Evolutionary conservation across 2,888 invertebrate species (phyloP), one percentile per base, ranked within the genome.

Genomic region (Toxonevra muliebris): DNA sequence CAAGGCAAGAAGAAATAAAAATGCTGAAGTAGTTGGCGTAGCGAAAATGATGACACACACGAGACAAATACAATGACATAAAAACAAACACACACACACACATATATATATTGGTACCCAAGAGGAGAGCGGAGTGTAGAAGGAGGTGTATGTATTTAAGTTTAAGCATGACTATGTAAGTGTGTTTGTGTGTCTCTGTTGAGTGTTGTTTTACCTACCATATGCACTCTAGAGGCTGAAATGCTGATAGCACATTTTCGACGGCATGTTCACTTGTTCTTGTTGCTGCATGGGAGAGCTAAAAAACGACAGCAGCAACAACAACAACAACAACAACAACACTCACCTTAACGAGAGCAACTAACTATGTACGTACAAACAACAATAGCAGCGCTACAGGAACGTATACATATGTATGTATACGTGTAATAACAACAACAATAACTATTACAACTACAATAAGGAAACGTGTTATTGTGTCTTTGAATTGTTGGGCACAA

Each of bases 221-320:
- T 30, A 30, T 30, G 30, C 30, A 30, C 48, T 2, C 48, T 13
- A 11, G 48, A 48, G 48, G 48, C 48, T 48, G 48, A 48, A 48
- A 48, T 48, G 48, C 9, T 48, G 48, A 48, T 48, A 15, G n/a
- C 48, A 48, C 43, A 48, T 63, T 45, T 40, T 52, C 61, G 10
- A 15, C 41, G 17, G 71, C 55, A 57, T 53, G 48, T 64, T 57
- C 68, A 75, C 73, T 63, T 72, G 43, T 53, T 64, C 30, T 41
- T n/a, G 75, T 78, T 79, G 77, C 76, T 77, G 48, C 48, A 13
- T n/a, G 15, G 17, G 20, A 41, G 15, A 20, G 15, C 20, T 17
- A 19, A 19, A 30, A 43, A 20, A 4, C 13, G 45, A 30, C 41
- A 58, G 30, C 58, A 58, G 13, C 58, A 13, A 58, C 58, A 8